Percentiles rank a stretch among this genome's conserved stretches.
These are phyloP conservation scores for Daktulosphaira vitifoliae DNA, from an alignment of 1,140 invertebrate genomes.

Conservation along the genomic window DNA sequence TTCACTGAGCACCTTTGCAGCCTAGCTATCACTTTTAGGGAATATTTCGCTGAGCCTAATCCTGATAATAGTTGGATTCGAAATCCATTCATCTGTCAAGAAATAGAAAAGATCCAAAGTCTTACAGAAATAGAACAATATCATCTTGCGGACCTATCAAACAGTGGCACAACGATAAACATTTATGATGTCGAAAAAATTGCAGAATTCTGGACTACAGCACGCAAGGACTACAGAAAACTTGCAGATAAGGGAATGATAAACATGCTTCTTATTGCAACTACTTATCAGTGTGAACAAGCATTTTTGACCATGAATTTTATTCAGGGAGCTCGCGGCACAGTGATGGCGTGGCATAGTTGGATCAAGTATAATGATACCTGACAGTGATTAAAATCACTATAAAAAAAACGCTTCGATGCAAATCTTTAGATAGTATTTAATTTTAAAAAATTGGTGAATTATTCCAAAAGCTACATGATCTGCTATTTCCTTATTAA, in stretches of 20 bases:
- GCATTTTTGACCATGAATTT: constrained; percentile 5
- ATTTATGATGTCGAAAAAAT: background rate
- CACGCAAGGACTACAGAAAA: background rate
- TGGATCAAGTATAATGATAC: too few relatives aligned
- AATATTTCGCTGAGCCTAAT: background rate
- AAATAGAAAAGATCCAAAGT: constrained; percentile 2
- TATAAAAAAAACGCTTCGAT: too few relatives aligned
- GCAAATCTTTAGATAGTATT: too few relatives aligned
- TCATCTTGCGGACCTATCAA: background rate
- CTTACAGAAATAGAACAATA: background rate
- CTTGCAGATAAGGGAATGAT: background rate
- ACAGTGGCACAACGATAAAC: background rate
- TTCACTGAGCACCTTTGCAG: background rate
- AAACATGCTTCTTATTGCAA: background rate
- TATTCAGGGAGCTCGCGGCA: too few relatives aligned
- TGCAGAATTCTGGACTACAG: background rate
- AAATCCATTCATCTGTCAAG: background rate
- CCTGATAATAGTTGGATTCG: background rate
- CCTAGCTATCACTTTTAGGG: background rate
- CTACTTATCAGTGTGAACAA: constrained; percentile 5
- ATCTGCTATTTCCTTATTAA: too few relatives aligned
- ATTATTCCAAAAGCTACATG: too few relatives aligned
- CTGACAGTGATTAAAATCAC: too few relatives aligned
- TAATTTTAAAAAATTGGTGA: too few relatives aligned
- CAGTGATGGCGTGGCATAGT: too few relatives aligned